phyloP scores from a whole-genome alignment of 2,888 invertebrate genomes.

The Sympetrum striolatum region DNA sequence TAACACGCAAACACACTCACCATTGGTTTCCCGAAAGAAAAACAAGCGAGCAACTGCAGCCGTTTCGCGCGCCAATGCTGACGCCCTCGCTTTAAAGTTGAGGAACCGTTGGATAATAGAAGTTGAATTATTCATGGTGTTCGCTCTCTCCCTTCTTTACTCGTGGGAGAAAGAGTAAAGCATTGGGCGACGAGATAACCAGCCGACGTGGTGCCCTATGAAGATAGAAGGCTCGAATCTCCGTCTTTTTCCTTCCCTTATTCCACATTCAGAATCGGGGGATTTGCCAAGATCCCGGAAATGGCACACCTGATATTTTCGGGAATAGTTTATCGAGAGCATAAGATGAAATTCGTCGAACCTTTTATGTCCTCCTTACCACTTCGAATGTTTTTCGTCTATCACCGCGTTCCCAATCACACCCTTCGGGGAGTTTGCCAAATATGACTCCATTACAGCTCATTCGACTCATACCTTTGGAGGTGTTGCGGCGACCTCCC shows the following conservation, averaged over 20 bases:
- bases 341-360: background rate
- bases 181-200: background rate
- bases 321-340: background rate
- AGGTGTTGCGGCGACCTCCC: no score
- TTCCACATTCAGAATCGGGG: background rate
- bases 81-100: slow-evolving; percentile 34
- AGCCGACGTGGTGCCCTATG: background rate
- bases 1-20: background rate
- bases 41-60: slow-evolving; percentile 14
- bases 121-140: slow-evolving; percentile 30
- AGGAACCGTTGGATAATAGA: slow-evolving; percentile 25
- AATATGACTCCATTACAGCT: no score
- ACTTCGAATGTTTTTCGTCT: no score
- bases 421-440: no score
- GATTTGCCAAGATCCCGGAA: background rate
- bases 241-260: background rate
- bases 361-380: no score
- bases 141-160: background rate
- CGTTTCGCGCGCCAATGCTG: slow-evolving; percentile 6
- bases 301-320: background rate
- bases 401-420: no score
- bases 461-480: no score
- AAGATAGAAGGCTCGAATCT: background rate
- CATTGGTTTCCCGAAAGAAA: slow-evolving; percentile 4
- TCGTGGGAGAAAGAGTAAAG: background rate